A percentile compares a stretch with the other conserved stretches of the same genome.
Conservation (phyloP, 2,888 invertebrate species). For the Ophonus ardosiacus region DNA sequence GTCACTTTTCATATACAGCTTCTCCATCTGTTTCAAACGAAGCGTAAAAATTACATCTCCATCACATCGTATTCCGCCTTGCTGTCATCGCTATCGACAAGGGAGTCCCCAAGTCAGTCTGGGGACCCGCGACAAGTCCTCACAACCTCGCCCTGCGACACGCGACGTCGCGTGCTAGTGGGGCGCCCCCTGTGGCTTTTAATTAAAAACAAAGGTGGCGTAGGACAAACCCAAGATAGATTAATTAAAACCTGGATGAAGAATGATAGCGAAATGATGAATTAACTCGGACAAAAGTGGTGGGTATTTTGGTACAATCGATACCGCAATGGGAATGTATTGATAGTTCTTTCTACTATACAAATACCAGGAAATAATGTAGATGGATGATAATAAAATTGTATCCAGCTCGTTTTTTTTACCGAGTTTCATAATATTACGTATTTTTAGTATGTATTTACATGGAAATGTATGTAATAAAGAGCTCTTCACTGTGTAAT, state of each 20-base stretch:
- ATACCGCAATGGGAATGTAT: neutral
- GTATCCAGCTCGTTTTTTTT: neutral
- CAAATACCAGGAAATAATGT: neutral
- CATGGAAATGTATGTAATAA: too few species aligned
- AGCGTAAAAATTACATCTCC: neutral
- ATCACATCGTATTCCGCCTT: neutral
- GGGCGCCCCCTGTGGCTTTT: constrained; percentile 32
- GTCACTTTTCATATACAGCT: neutral
- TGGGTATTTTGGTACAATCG: neutral
- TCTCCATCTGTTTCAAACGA: neutral
- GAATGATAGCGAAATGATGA: constrained; percentile 48
- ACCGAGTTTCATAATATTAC: neutral
- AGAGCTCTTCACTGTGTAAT: too few species aligned
- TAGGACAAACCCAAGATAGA: constrained; percentile 43
- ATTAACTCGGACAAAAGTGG: constrained; percentile 14
- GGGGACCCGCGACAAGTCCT: neutral
- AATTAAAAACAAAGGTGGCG: constrained; percentile 34
- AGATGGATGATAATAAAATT: neutral
- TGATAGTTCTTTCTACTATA: neutral
- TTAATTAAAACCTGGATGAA: constrained; percentile 36
- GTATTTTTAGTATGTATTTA: neutral
- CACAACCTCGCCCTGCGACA: neutral
- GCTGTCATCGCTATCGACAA: neutral
- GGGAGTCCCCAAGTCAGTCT: neutral
- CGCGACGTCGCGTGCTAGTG: neutral